Base-by-base conservation (phyloP, 1,140 invertebrate species). In the Dendrolimus punctatus region DNA sequence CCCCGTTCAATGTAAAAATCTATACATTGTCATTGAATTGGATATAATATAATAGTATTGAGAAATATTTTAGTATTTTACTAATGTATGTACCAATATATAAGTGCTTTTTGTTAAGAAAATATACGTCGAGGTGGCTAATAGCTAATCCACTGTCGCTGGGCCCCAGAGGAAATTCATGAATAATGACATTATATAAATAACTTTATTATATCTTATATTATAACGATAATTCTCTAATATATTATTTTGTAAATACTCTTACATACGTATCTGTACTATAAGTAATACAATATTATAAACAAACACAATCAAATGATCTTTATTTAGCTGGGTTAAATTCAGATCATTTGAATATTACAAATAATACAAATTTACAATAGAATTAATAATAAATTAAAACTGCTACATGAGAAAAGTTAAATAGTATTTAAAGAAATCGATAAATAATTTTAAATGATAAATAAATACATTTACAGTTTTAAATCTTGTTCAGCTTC, bases 301-400 rank as follows among this genome's bases (percentile, higher is more conserved):
- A 48, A 37, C 23, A 52, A 46, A 53, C 51, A 53, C 53, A 65
- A 59, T 66, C 78, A 75, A 83, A 79, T 77, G 71, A 59, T 70
- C 67, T 71, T 75, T 50, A 75, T 77, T 70, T 71, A 75, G 82
- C 80, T 85, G 82, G 82, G 76, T 63, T 72, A 81, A 73, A 79
- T 72, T 37, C 68, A 73, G 66, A 62, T 46, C 70, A 74, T 73
- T 80, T 74, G 70, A 68, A 58, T 52, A 56, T 53, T 53, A 60
- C 46, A 53, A 56, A 39, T 45, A 41, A 47, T 43, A 60, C 40
- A 44, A 44, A 41, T 48, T 52, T 51, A 56, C 37, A 57, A 57
- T 9, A 40, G 44, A 55, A 39, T n/a, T 23, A 23, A 23, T 23
- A 23, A 23, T 23, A 23, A 23, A 23, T 23, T 23, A 23, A 23